Base-by-base conservation (phyloP, 2,888 invertebrate genomes). In the Coecobrya sp. region DNA sequence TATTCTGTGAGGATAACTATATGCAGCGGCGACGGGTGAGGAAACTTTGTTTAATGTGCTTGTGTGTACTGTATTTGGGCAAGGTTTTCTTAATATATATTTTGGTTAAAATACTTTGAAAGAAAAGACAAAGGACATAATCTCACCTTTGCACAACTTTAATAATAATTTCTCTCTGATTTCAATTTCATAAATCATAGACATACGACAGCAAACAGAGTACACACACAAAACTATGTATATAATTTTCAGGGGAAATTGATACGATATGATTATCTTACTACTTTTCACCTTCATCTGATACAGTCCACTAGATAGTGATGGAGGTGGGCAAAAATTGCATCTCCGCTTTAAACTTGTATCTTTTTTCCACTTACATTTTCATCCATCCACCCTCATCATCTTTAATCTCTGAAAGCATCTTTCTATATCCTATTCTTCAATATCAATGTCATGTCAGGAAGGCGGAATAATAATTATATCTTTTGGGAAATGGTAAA, bases 381-480 rank as follows among this genome's bases (percentile, higher is more conserved):
- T 52, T 27, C 27, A 13, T 52, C 27, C 27, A 52, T 79, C 52
- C 52, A 25, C 10, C 45, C 45, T 49, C 52, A 76, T 79, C 73
- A 65, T 16, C 70, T 62, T 65, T 62, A 13, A 25, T 36, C 22
- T 70, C 27, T 30, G 8, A 5, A 55, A 7, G 13, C 36, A 42
- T 68, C 55, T n/a, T n/a, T n/a, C n/a, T n/a, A n/a, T n/a, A n/a
- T n/a, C n/a, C n/a, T 59, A 30, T 65, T 36, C 62, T 82, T 42
- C 25, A 65, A 25, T 45, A 62, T 82, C 82, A 87, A 84, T 92
- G 91, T 84, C 87, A 92, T 92, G 91, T 87, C 84, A 73, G 65
- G 62, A 55, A 70, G 91, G 91, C 87, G 91, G 91, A 91, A 91
- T 91, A 86, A 65, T 68, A 65, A 86, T 79, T 52, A 52, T 13